Base-by-base conservation (phyloP, 2,113 vertebrate genomes). In the Tragelaphus imberbis region DNA sequence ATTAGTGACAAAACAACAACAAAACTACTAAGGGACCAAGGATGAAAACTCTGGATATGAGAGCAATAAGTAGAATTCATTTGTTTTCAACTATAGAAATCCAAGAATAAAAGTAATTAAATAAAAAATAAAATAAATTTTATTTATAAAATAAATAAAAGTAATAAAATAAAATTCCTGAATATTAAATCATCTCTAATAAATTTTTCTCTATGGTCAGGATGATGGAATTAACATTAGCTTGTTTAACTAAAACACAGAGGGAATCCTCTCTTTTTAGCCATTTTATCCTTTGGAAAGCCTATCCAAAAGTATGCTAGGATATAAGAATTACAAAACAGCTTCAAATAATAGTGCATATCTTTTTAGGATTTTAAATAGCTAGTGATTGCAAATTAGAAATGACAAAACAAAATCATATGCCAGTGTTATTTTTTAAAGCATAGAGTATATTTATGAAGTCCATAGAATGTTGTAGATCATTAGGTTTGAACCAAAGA, bases 161-260 rank as follows among this genome's bases (percentile, higher is more conserved):
- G 14, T 51, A 10, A 68, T 63, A 86, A 58, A 40, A 55, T 82
- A 79, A 44, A 84, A 88, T 77, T 65, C 88, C n/a, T 91, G 51
- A 28, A 33, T 68, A 53, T 65, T 90, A 77, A 96, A 27, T 63
- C 15, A 92, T 68, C 16, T 55, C 11, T 81, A 90, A 55, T 68
- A 89, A 90, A 55, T 30, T 84, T 93, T 84, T 94, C 30, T 88
- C 49, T 91, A 40, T 81, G 44, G 44, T 84, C n/a, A 85, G 5
- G 11, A n/a, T 58, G 65, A 47, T 86, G 19, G 44, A 85, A 92
- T 77, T 94, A 87, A 93, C 55, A 94, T 71, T 61, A 88, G 8
- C 65, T 85, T 90, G 21, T 36, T 51, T 97, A 79, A 56, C 61
- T 94, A 95, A 88, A 97, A 88, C 12, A 86, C 28, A 90, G 8